Conservation (phyloP, 2,113 vertebrate species). For the Pontoporia blainvillei region DNA sequence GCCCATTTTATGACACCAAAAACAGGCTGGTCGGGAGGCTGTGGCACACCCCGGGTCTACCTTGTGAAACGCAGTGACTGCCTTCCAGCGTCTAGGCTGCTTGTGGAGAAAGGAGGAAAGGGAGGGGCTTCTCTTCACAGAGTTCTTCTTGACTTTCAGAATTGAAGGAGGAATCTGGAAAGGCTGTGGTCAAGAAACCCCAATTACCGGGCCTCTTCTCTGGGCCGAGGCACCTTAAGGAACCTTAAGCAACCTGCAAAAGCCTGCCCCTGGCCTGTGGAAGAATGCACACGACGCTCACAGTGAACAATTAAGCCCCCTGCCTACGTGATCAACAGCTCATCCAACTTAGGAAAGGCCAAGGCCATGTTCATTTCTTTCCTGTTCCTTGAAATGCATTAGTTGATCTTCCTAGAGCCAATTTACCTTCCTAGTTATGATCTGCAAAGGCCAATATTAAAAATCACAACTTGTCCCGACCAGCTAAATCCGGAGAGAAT, state of each 20-base stretch:
- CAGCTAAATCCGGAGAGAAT: neutral
- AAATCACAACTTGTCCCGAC: neutral
- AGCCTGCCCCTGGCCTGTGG: neutral
- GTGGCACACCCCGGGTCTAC: neutral
- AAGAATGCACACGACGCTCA: neutral
- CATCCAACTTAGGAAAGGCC: neutral
- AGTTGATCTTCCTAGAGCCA: neutral
- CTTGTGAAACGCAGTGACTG: neutral
- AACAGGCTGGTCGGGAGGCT: neutral
- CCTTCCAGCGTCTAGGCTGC: neutral
- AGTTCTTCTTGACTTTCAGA: neutral
- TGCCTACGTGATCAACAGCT: neutral
- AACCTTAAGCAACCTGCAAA: neutral
- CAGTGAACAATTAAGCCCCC: fast-evolving
- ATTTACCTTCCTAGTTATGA: neutral
- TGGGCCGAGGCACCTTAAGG: neutral
- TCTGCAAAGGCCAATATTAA: neutral
- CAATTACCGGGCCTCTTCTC: neutral
- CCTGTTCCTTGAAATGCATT: neutral
- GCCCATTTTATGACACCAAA: neutral
- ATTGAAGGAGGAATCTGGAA: neutral
- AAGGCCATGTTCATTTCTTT: neutral
- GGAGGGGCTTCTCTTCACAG: neutral
- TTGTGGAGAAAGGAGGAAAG: neutral
- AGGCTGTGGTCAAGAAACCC: neutral